These are phyloP conservation scores for Melanotaenia nigrans DNA, from an alignment of 2,797 vertebrate genomes.

Conservation along the genomic window DNA sequence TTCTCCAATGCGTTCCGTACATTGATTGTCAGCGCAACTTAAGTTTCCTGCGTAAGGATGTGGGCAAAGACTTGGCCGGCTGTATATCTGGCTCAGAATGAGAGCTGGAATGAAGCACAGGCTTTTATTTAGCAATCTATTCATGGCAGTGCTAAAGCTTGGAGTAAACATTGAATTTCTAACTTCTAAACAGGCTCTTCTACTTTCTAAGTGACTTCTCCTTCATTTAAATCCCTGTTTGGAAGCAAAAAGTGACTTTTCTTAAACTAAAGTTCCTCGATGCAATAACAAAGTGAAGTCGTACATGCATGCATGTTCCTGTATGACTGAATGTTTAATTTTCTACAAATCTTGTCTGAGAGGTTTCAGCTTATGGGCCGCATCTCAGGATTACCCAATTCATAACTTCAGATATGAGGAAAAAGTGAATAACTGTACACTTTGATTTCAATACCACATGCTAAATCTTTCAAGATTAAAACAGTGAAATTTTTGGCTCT, in stretches of 20 bases:
- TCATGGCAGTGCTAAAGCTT: conserved; percentile 61
- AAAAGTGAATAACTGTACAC: conserved; percentile 45
- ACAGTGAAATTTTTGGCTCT: conserved; percentile 44
- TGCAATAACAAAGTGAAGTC: background rate
- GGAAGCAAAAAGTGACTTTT: conserved; percentile 21
- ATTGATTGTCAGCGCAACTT: conserved; percentile 72
- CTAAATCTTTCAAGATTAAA: conserved; percentile 59
- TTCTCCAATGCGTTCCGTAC: conserved; percentile 69
- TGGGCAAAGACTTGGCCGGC: conserved; percentile 75
- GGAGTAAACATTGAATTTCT: conserved; percentile 73
- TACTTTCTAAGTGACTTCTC: conserved; percentile 27
- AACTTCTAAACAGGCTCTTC: conserved; percentile 53
- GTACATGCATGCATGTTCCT: background rate
- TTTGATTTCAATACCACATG: conserved; percentile 66
- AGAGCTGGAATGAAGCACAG: conserved; percentile 65
- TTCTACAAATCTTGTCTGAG: conserved; percentile 10
- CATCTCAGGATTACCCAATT: conserved; percentile 14
- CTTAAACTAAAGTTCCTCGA: background rate
- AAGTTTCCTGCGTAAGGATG: conserved; percentile 77
- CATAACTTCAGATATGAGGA: conserved; percentile 38
- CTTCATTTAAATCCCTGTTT: conserved; percentile 17
- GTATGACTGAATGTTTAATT: background rate
- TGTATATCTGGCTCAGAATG: conserved; percentile 62
- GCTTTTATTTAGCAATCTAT: conserved; percentile 73
- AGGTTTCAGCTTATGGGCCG: conserved; percentile 6